Base-by-base conservation (phyloP, 2,113 vertebrate species). In the Leucopsar rothschildi region DNA sequence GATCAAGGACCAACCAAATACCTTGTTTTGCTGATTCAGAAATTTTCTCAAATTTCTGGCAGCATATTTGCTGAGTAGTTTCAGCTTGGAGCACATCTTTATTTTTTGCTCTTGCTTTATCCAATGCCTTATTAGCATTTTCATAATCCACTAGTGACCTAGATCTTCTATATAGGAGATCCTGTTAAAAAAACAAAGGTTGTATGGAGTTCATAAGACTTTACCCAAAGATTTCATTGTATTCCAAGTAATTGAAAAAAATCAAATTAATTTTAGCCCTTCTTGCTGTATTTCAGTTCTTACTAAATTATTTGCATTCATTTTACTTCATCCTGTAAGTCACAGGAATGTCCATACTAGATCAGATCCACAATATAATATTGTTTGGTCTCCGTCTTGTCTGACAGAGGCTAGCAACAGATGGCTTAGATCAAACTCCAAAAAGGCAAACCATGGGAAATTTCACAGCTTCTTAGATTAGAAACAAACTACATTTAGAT, bases 11-110 rank as follows among this genome's bases (percentile, higher is more conserved):
- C 61, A 77, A 44, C 11, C 11, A 82, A 91, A 88, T 98, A 99
- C 99, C 99, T 99, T 99, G 99, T 97, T 99, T 99, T 91, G 99
- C 99, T 0, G 99, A 99, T 97, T 99, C 99, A 28, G 99, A 99
- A 97, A 99, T 99, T 97, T 99, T 99, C 97, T 99, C 99, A 97
- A 99, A 99, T 97, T 99, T 99, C 97, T 99, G 99, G 98, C 99
- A 99, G 97, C 99, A 99, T 95, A 99, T 96, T 92, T 99, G 99
- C 96, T 99, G 99, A 96, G 98, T 98, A 64, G 98, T 99, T 98
- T 99, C 99, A 22, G 99, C 99, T 97, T 99, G 99, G n/a, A 99
- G 98, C 50, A 99, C 99, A 84, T 99, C 99, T 98, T 99, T 99
- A 97, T 99, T 99, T 96, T 99, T 99, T 9, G 99, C 99, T 94